Base-by-base conservation (phyloP, 2,113 vertebrate genomes). In the Formicarius rufipectus region DNA sequence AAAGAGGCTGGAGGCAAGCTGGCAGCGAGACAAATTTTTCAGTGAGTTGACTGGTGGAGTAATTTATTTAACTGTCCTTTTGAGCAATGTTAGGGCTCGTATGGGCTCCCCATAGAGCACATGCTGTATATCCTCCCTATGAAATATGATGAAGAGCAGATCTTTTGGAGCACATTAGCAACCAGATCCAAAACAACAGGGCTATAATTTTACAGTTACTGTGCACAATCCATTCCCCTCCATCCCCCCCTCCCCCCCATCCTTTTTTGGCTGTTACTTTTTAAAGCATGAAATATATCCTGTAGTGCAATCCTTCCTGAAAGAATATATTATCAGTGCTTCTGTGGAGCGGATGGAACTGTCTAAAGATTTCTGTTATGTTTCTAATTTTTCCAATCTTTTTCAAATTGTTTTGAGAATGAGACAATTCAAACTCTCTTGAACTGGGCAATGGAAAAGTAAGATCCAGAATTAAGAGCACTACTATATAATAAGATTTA, bases 11-110 rank as follows among this genome's bases (percentile, higher is more conserved):
- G 87, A 94, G 94, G 75, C 77, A 81, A 93, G 71, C 81, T 96
- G 97, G 95, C 95, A 96, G 94, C 63, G 87, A 95, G 62, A 95
- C 92, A 96, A 84, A 68, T 64, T 87, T 77, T 96, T 94, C 74
- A 89, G 91, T 87, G 86, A 94, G 73, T 94, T 94, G 93, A 94
- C 76, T 96, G 92, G 84, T 96, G 91, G 89, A 95, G 33, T 94
- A 69, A 96, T 96, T 96, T 97, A 89, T 95, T 96, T 96, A 94
- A 94, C 74, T 95, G 82, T 96, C 76, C 71, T 84, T 93, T 84
- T 79, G 89, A 97, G 95, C 90, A 95, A 86, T 80, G 93, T 77
- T 88, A 92, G 79, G 79, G 73, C 81, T 92, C 67, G 13, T 45
- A 94, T 71, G 91, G 82, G 37, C 58, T 94, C 56, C 72, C 87